Evolutionary conservation across 1,140 invertebrate species (phyloP), one percentile per base, ranked within the genome.

Genomic region (Neodiprion pinetum): DNA sequence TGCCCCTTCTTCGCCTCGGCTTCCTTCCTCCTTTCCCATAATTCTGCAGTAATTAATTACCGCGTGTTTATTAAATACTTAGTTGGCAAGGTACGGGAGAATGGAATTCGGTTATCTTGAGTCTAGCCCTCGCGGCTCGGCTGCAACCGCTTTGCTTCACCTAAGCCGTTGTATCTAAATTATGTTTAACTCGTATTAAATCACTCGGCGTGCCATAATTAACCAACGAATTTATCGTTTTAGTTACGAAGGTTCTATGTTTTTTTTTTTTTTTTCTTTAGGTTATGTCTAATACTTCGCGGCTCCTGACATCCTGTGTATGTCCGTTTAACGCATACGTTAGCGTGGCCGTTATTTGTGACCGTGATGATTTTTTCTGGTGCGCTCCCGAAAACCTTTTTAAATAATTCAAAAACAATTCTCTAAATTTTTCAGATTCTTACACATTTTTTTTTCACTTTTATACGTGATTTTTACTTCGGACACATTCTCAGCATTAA

Each of bases 1-100:
- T 70, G 75, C 68, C 75, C 76, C 77, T 78, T 68, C 75, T 74
- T 80, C 67, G 71, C 73, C 71, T 65, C 61, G 61, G 17, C 61
- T 65, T 65, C 17, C 61, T 65, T 21, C 61, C 61, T 65, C 61
- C 61, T 65, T 65, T 65, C 61, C 17, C 17, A 40, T 40, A 40
- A 40, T 40, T 40, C 28, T 17, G 53, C 53, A 61, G 53, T 61
- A 61, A 61, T 61, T 61, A 61, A 61, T 61, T 61, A 61, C 53
- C 53, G 53, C 7, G 5, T 61, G 53, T 61, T 61, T 61, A 61
- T 61, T 61, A 61, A 61, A 61, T 61, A 61, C 53, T 61, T 61
- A 61, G 53, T 61, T 61, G 28, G 2, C 28, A 9, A 61, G 53
- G 53, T 40, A 40, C 53, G 53, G 53, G 53, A 61, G 53, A 61